Conservation (phyloP, 2,797 vertebrate genomes). For the Coregonus sp. region DNA sequence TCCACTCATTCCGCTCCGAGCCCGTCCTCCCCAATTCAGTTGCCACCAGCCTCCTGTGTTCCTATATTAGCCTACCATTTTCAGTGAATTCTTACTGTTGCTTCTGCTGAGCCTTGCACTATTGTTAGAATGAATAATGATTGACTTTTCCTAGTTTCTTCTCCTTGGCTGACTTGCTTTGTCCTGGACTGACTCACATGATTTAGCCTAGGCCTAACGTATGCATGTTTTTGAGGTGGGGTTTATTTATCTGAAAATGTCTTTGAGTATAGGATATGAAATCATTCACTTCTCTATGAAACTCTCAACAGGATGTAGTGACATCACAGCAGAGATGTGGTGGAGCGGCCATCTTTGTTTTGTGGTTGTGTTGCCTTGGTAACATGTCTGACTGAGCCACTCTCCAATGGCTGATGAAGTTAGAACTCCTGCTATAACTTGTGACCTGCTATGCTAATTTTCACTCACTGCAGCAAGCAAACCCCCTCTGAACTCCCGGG, state of each 20-base stretch:
- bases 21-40: no score
- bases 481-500: no score
- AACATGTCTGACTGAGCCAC: background rate
- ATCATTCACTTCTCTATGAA: slow-evolving; percentile 55
- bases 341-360: slow-evolving; percentile 14
- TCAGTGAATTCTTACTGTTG: no score
- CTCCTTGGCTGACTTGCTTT: slow-evolving; percentile 29
- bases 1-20: no score
- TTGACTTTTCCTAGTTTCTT: slow-evolving; percentile 25
- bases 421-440: background rate
- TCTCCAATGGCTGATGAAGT: background rate
- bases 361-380: slow-evolving; percentile 10
- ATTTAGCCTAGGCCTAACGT: slow-evolving; percentile 32
- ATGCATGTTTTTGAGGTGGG: background rate
- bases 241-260: slow-evolving; percentile 12
- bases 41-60: no score
- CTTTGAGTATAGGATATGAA: slow-evolving; percentile 24
- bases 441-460: no score
- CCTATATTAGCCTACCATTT: no score
- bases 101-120: slow-evolving; percentile 44
- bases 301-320: slow-evolving; percentile 61
- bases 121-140: slow-evolving; percentile 50
- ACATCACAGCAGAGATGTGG: slow-evolving; percentile 7
- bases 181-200: slow-evolving; percentile 27
- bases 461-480: background rate